A percentile compares a stretch with the other conserved stretches of the same genome.
These are phyloP conservation scores for Basileuterus tristriatus DNA, from an alignment of 2,797 vertebrate species.

Conservation along the genomic window DNA sequence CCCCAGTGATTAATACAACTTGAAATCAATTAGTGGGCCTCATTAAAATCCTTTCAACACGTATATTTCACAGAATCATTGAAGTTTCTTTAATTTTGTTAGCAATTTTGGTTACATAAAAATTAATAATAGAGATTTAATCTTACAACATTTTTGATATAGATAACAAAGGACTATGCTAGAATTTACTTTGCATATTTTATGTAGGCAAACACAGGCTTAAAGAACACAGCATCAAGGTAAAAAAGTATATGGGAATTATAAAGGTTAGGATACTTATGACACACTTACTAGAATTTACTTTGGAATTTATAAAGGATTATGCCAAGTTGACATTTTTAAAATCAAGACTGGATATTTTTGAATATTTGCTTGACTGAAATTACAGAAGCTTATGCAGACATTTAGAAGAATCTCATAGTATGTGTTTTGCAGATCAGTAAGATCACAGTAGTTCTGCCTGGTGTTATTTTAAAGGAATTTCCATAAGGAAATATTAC, in stretches of 20 bases:
- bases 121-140: neutral
- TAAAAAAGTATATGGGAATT: neutral
- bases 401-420: neutral
- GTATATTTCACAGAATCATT: neutral
- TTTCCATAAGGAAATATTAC: neutral
- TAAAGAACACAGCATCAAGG: neutral
- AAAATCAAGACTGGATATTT: neutral
- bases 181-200: neutral
- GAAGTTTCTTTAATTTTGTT: neutral
- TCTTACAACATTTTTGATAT: neutral
- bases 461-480: neutral
- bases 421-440: neutral
- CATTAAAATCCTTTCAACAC: neutral
- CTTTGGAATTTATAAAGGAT: neutral
- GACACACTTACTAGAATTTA: neutral
- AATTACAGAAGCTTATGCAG: neutral
- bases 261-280: neutral
- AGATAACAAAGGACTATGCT: neutral
- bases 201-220: neutral
- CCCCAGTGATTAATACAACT: neutral
- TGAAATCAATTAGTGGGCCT: neutral
- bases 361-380: neutral
- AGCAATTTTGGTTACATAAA: neutral
- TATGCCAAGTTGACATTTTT: neutral
- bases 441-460: neutral